Conservation (phyloP, 2,888 invertebrate genomes). For the Alviniconcha strummeri region DNA sequence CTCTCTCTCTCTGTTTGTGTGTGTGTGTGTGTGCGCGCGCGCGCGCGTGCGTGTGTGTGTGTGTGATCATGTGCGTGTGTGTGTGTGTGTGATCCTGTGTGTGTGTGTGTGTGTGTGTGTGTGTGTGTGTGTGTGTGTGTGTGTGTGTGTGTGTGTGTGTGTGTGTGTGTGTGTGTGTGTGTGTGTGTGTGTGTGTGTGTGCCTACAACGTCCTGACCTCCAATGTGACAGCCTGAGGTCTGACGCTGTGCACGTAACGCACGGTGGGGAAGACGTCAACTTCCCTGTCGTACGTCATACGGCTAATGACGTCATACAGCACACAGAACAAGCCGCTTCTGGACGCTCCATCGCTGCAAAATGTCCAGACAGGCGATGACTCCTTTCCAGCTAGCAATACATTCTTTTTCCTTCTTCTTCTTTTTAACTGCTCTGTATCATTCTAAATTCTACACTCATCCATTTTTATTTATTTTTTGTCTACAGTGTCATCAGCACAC, state of each 20-base stretch:
- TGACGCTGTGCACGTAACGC: background rate
- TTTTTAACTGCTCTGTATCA: no score
- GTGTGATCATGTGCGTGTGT: background rate
- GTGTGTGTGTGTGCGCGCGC: no score
- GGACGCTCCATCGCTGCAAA: background rate
- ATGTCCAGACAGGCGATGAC: no score
- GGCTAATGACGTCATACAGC: background rate
- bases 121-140: slow-evolving; percentile 3
- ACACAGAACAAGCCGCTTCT: slow-evolving; percentile 3
- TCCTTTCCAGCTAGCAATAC: no score
- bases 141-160: background rate
- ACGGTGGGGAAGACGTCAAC: slow-evolving; percentile 5
- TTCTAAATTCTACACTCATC: no score
- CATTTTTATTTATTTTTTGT: no score
- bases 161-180: background rate
- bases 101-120: slow-evolving; percentile 9
- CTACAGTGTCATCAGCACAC: no score
- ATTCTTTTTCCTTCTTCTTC: no score
- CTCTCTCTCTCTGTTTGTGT: no score
- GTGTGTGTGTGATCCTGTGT: slow-evolving; percentile 9
- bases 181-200: background rate
- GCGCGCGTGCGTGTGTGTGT: no score
- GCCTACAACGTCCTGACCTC: background rate
- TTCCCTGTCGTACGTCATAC: background rate
- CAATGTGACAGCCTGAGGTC: slow-evolving; percentile 1